These are phyloP conservation scores for Cosmia pyralina DNA, from an alignment of 2,888 invertebrate species.

Conservation along the genomic window DNA sequence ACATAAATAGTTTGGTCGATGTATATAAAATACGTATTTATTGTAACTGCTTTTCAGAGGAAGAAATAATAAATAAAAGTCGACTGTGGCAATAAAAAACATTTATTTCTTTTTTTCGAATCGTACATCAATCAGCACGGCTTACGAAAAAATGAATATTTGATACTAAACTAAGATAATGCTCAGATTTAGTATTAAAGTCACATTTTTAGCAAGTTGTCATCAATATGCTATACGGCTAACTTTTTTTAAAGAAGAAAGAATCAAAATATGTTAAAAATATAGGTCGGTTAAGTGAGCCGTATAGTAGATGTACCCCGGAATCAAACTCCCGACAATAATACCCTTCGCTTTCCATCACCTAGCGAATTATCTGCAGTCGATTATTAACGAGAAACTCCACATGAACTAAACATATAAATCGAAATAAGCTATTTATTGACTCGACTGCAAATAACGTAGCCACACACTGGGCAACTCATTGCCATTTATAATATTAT, in stretches of 20 bases:
- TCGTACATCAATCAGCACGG: conserved; percentile 63
- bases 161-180: conserved; percentile 51
- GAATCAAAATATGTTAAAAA: conserved; percentile 27
- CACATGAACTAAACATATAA: conserved; percentile 9
- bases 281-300: conserved; percentile 33
- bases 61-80: conserved; percentile 86
- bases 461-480: conserved; percentile 65
- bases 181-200: conserved; percentile 56
- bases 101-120: conserved; percentile 79
- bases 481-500: conserved; percentile 68
- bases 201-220: conserved; percentile 58
- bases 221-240: conserved; percentile 42
- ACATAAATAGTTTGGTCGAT: conserved; percentile 69
- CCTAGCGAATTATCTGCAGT: conserved; percentile 52
- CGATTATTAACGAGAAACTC: conserved; percentile 31
- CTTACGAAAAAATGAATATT: conserved; percentile 61
- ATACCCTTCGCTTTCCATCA: conserved; percentile 42
- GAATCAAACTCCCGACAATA: conserved; percentile 43
- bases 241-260: conserved; percentile 26
- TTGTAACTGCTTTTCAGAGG: conserved; percentile 79
- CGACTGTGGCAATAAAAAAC: conserved; percentile 87
- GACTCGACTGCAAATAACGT: conserved; percentile 53
- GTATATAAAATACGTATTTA: conserved; percentile 80
- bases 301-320: conserved; percentile 46
- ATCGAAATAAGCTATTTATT: conserved; percentile 14